Evolutionary conservation across 2,113 vertebrate species (phyloP).

Genomic region (Nothoprocta pentlandii): DNA sequence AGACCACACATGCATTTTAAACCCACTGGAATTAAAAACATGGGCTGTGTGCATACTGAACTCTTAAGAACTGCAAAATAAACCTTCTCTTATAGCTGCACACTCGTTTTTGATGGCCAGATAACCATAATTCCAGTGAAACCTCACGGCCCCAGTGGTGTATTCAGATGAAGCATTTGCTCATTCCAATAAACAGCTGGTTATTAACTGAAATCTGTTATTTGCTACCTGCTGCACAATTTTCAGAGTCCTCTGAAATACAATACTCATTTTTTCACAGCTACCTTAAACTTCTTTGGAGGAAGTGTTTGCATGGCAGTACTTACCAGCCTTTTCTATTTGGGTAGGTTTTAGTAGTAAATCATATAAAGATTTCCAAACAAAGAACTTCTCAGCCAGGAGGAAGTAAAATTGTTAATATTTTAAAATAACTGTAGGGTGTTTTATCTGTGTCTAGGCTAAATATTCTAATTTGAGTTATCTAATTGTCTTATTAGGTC

Average conservation of each 20-base stretch:
- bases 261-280: neutral
- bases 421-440: neutral
- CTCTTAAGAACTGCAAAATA: neutral
- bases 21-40: neutral
- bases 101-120: neutral
- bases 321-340: neutral
- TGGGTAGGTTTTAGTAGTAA: neutral
- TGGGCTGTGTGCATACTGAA: neutral
- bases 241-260: neutral
- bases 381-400: neutral
- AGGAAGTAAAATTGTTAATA: neutral
- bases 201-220: neutral
- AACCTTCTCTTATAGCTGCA: neutral
- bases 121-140: neutral
- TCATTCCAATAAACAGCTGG: neutral
- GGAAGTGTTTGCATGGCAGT: neutral
- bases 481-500: neutral
- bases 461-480: neutral
- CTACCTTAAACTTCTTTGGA: neutral
- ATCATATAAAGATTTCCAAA: neutral
- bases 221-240: neutral
- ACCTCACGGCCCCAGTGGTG: neutral
- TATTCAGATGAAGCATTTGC: neutral
- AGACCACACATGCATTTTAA: neutral
- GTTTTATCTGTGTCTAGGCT: neutral